Base-by-base conservation (phyloP, 2,888 invertebrate species). In the Strigamia transsilvanica region DNA sequence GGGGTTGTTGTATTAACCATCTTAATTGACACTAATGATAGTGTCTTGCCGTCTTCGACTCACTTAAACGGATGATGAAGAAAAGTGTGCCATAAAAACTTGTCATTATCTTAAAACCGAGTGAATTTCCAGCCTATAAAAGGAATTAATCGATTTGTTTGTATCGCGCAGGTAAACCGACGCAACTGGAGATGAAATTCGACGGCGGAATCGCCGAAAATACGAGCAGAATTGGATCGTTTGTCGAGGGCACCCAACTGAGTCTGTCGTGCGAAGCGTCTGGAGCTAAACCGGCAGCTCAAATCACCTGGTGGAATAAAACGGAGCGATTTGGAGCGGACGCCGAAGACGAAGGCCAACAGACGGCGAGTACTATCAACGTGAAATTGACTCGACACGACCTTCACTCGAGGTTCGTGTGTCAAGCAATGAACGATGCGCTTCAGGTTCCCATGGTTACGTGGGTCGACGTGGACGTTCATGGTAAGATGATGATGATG, bases 271-370 rank as follows among this genome's bases (percentile, higher is more conserved):
- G 95, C 86, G 91, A 93, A 83, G 94, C 95, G 81, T 91, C 91
- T 73, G 93, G 93, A 80, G 96, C 96, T 78, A 94, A 95, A 85
- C 97, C 97, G 0, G 93, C 93, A 84, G 96, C 97, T 1, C 91
- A 91, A 85, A 93, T 97, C 83, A 91, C 91, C 84, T 97, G 96
- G 96, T 94, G 91, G 90, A 94, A 94, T 87, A 93, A 93, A 85
- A 92, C 91, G 66, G 90, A 91, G 80, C 90, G 91, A 85, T 90
- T 93, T 82, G 88, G 91, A 84, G 92, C 92, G 88, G 90, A 88
- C 87, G 86, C 77, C 79, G 80, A 32, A 21, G 46, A 82, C 21
- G 92, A 92, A 83, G 90, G 92, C 18, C 92, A 92, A 82, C 91
- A 90, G n/a, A 92, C 92, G 82, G 91, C 90, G 83, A 91, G 92